Evolutionary conservation across 2,888 invertebrate species (phyloP), one percentile per base, ranked within the genome.

Genomic region (Agrotis segetum): DNA sequence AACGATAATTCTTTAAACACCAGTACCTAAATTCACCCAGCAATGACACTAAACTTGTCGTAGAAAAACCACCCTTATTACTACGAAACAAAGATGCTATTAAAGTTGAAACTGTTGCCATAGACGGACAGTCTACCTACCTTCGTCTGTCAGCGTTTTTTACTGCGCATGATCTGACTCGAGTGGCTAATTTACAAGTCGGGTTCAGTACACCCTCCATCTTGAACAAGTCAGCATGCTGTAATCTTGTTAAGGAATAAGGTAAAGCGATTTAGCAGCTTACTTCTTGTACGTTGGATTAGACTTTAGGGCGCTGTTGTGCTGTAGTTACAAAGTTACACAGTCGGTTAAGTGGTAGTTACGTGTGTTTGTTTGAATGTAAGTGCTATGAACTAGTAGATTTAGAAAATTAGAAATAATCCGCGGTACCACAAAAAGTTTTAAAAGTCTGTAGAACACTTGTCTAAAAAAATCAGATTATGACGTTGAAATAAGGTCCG

Each of bases 141-240:
- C 29, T 34, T 17, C 44, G 9, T 19, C 58, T 40, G 78, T 70
- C 88, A 89, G 88, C 88, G 66, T 34, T 70, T 74, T 71, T 83
- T 75, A 91, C 79, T 88, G 94, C 94, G 94, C 94, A 94, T 93
- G 93, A 89, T 81, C 89, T 74, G 83, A 88, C 82, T 90, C 72
- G 83, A 93, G 92, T 84, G 86, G 86, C 82, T 85, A 83, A 87
- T 86, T 84, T 81, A 52, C 62, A 52, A 82, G 82, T 79, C 79
- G 79, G 80, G 83, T 80, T 85, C 88, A 87, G 88, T 88, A 79
- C 63, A 81, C 80, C 65, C 70, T 55, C 74, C 74, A 77, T 79
- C 78, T 75, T 53, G 55, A 73, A 67, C 74, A 79, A 82, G 86
- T 81, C 86, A 88, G 87, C 87, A 85, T 82, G 79, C 77, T 74